Conservation (phyloP, 2,113 vertebrate species). For the Neodon shergylaensis region DNA sequence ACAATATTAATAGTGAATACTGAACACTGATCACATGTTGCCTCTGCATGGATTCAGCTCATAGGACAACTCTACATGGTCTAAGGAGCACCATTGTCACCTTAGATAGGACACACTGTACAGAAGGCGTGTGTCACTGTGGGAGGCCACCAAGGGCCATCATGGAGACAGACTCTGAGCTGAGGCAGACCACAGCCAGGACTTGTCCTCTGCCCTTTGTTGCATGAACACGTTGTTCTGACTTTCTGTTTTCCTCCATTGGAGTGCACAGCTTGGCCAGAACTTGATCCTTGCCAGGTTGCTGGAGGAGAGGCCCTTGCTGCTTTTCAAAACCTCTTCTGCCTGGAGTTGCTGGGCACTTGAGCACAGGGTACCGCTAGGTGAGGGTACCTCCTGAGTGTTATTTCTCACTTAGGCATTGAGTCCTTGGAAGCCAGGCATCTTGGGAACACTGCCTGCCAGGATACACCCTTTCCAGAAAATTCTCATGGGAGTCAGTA, state of each 20-base stretch:
- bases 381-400: background rate
- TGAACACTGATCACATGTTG: background rate
- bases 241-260: background rate
- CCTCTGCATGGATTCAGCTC: background rate
- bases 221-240: background rate
- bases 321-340: rapidly evolving
- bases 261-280: background rate
- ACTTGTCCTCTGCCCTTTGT: background rate
- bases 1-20: background rate
- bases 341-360: background rate
- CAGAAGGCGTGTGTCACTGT: background rate
- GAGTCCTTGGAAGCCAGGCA: background rate
- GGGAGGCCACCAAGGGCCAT: background rate
- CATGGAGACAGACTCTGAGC: background rate
- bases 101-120: background rate
- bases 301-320: background rate
- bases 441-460: background rate
- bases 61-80: background rate
- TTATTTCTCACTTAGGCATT: background rate
- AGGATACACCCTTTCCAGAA: background rate
- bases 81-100: background rate
- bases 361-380: background rate
- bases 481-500: background rate
- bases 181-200: background rate
- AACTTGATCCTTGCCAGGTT: background rate